phyloP scores from a whole-genome alignment of 2,113 vertebrate genomes.

The Gobius niger region DNA sequence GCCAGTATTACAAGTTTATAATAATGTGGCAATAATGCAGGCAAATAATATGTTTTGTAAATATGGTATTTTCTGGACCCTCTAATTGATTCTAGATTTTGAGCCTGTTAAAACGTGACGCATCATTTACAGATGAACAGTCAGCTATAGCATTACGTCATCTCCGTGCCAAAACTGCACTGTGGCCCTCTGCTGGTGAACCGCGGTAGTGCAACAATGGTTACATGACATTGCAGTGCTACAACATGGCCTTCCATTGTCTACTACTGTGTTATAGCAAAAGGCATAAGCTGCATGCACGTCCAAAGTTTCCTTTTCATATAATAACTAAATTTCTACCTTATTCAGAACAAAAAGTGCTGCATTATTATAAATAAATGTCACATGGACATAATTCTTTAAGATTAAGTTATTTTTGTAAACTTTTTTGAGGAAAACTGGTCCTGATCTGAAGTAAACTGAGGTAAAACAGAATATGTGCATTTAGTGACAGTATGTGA shows the following conservation, averaged over 20 bases:
- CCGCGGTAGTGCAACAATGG: constrained; percentile 2
- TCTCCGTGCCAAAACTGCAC: constrained; percentile 21
- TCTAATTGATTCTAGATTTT: not conserved
- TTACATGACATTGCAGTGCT: constrained; percentile 22
- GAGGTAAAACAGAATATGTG: constrained; percentile 18
- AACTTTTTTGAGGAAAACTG: not conserved
- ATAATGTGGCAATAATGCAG: not conserved
- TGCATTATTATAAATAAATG: constrained; percentile 6
- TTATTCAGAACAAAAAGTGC: constrained; percentile 25
- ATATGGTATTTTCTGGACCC: not conserved
- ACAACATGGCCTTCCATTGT: constrained; percentile 35
- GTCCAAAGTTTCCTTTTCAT: not conserved
- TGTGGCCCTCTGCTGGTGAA: constrained; percentile 67
- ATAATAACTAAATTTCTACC: not conserved
- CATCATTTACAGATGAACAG: constrained; percentile 11
- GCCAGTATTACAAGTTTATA: constrained; percentile 12
- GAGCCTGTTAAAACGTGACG: constrained; percentile 6
- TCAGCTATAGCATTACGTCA: constrained; percentile 57
- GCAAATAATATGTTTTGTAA: not conserved
- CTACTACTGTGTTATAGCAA: constrained; percentile 11
- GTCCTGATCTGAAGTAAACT: constrained; percentile 14
- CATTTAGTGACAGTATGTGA: constrained; percentile 14
- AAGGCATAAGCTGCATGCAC: constrained; percentile 17
- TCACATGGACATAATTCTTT: constrained; percentile 2
- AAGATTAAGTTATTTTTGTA: not conserved